Evolutionary conservation across 2,113 vertebrate genomes (phyloP).

Genomic region (Cranoglanis bouderius): DNA sequence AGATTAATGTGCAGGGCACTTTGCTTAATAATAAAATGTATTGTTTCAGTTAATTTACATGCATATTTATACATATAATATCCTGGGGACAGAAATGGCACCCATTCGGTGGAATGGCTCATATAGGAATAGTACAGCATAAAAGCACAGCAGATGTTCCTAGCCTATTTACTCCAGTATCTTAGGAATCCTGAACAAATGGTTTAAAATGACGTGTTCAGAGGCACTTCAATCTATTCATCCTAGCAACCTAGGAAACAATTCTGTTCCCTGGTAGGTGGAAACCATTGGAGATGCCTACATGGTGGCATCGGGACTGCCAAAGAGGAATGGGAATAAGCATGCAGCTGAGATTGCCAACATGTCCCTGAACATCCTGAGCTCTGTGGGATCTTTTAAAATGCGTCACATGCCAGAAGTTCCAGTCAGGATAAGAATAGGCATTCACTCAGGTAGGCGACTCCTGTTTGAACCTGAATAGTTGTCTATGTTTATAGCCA

Average conservation of each 20-base stretch:
- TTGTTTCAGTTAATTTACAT: too few relatives aligned
- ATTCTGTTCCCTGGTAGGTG: constrained; percentile 71
- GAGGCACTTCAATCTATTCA: neutral
- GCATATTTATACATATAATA: too few relatives aligned
- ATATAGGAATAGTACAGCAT: neutral
- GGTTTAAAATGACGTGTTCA: neutral
- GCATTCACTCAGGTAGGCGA: constrained; percentile 85
- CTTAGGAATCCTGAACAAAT: neutral
- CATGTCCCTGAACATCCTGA: constrained; percentile 92
- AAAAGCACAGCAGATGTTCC: neutral
- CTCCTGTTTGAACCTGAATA: neutral
- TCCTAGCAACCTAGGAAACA: neutral
- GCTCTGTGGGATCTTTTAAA: constrained; percentile 85
- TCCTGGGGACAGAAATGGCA: too few relatives aligned
- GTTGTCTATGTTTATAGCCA: neutral
- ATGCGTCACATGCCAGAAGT: constrained; percentile 91
- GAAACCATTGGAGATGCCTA: constrained; percentile 93
- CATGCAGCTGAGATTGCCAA: constrained; percentile 90
- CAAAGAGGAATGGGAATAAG: constrained; percentile 88
- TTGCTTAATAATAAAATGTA: too few relatives aligned
- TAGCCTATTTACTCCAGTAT: neutral
- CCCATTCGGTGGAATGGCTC: too few relatives aligned
- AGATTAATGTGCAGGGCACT: too few relatives aligned
- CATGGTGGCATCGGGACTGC: constrained; percentile 90
- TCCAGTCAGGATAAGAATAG: constrained; percentile 85